Base-by-base conservation (phyloP, 2,113 vertebrate genomes). In the Alaudala cheleensis region DNA sequence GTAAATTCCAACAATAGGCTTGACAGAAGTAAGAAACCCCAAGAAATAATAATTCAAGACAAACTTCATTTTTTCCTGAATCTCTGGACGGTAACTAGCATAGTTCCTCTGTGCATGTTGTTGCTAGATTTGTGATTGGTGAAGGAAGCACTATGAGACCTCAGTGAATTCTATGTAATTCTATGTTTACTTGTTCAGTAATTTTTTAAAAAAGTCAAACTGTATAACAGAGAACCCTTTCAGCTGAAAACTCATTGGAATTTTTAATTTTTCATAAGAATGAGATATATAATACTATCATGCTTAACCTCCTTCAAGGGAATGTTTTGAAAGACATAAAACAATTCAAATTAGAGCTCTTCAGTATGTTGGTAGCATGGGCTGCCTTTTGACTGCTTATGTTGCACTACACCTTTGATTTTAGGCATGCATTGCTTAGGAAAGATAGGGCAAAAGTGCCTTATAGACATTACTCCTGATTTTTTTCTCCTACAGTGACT, bases 231-330 rank as follows among this genome's bases (percentile, higher is more conserved):
- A 78, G 28, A 71, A 44, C 20, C 2, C 23, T 72, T 91, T 89
- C 31, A 61, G 4, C 33, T 69, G 20, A 85, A 93, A 94, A 76
- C 40, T 23, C 45, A 42, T 6, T 72, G 65, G 69, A 84, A 72
- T 74, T 83, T 87, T 84, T 74, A 66, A 54, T 81, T 83, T 95
- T 92, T 92, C 62, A 3, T 80, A 83, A 56, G 77, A 91, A 96
- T 47, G 39, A 81, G 28, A 44, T 81, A 6, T 61, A 50, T 49
- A 45, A 44, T 40, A 47, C 11, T 47, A 62, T 49, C 56, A 61
- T 31, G 24, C 44, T 92, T 64, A 69, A 50, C 53, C 24, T 83
- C 94, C 57, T 81, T 95, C 56, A 72, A 54, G 82, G 45, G 26
- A 88, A 47, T 60, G 67, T 85, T 92, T 74, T 24, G 61, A 93